Base-by-base conservation (phyloP, 2,797 vertebrate species). In the Bucorvus abyssinicus region DNA sequence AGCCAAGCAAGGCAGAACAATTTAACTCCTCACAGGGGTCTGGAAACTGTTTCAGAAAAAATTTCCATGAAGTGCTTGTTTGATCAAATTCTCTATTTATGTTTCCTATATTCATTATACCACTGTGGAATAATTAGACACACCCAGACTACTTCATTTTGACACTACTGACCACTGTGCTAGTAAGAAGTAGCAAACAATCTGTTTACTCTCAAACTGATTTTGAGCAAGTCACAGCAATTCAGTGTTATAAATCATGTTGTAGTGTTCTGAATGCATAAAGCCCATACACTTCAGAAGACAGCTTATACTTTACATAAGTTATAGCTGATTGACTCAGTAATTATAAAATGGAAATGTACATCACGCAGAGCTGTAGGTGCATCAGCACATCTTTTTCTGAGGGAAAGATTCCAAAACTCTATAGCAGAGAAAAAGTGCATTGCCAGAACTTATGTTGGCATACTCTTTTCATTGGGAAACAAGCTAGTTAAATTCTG, bases 181-280 rank as follows among this genome's bases (percentile, higher is more conserved):
- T 83, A 95, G 85, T 78, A 88, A 78, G 38, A 80, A 13, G 36
- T 38, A 91, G 64, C 67, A 96, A 95, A 81, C 24, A 96, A 94
- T 81, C 77, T 71, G 50, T 76, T 95, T 75, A 70, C 53, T 86
- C 63, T 86, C 93, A 91, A 82, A 73, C 56, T 79, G 45, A 86
- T 96, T 93, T 92, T 91, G 77, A 76, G 68, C 34, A 73, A 92
- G 92, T 80, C 89, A 80, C 78, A 93, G 82, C 61, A 94, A 94
- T 89, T 86, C 80, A 71, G 60, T 59, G 42, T 81, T 91, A 95
- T 57, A 89, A 92, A 93, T 93, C 78, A 86, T 16, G 9, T 14
- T 60, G 36, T 30, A 73, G 32, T 47, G 36, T 42, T 95, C 42
- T 70, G 47, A 95, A 86, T 81, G 26, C 47, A 93, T 74, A 88